phyloP scores from a whole-genome alignment of 2,797 vertebrate species.

The Fistularia commersonii region DNA sequence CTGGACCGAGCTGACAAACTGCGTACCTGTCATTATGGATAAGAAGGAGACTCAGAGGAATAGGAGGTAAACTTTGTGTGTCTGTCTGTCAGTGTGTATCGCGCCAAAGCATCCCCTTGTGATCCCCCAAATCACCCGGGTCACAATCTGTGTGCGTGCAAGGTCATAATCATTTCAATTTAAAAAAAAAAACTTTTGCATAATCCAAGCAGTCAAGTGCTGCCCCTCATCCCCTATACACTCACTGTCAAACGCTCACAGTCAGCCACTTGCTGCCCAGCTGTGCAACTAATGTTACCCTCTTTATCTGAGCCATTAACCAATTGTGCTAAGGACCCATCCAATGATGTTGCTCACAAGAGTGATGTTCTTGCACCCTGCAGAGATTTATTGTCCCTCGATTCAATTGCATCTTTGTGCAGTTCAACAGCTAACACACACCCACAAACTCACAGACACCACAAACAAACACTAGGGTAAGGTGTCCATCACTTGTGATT shows the following conservation, averaged over 20 bases:
- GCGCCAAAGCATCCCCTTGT: no score
- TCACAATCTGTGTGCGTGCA: no score
- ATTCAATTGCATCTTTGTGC: background rate
- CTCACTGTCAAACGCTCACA: background rate
- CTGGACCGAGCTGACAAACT: slow-evolving; percentile 98
- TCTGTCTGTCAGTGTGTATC: background rate
- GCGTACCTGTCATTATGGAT: slow-evolving; percentile 92
- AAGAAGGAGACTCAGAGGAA: slow-evolving; percentile 84
- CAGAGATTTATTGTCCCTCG: slow-evolving; percentile 3
- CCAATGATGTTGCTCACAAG: background rate
- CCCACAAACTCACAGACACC: no score
- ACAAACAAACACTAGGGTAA: no score
- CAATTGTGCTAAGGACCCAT: background rate
- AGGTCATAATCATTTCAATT: no score
- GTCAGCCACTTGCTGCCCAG: background rate
- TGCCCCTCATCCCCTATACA: background rate
- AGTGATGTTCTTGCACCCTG: slow-evolving; percentile 7
- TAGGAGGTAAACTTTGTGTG: slow-evolving; percentile 72
- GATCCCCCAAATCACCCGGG: no score
- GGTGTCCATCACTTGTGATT: no score
- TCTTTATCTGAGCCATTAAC: slow-evolving; percentile 7
- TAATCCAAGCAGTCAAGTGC: no score
- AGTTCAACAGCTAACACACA: no score
- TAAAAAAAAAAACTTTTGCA: no score
- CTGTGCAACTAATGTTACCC: slow-evolving; percentile 2